Percentiles rank a stretch among this genome's conserved stretches.
Evolutionary conservation across 37 sponge, comb jelly and placozoan species (phyloP).

Genomic region (Petrosia ficiformis): DNA sequence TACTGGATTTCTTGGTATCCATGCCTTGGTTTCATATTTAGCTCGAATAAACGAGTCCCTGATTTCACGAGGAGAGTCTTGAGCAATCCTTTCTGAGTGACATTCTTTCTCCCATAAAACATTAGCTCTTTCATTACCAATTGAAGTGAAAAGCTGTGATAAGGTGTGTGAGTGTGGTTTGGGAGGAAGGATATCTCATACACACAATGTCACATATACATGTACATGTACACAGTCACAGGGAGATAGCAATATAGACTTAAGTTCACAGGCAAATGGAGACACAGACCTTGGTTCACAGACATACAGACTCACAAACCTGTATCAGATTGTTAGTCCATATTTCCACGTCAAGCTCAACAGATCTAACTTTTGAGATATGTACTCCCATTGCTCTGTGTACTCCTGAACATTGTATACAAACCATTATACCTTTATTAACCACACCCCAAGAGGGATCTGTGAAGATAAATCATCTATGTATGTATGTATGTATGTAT

Average conservation of each 20-base stretch:
- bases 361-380: constrained; percentile 87
- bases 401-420: constrained; percentile 84
- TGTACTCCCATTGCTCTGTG: constrained; percentile 80
- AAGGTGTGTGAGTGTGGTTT: no score
- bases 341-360: constrained; percentile 74
- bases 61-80: constrained; percentile 67
- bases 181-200: neutral
- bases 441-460: constrained; percentile 88
- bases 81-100: constrained; percentile 33
- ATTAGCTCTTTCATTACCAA: constrained; percentile 76
- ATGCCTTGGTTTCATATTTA: constrained; percentile 76
- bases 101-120: constrained; percentile 72
- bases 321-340: constrained; percentile 73
- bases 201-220: no score
- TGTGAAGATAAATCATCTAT: constrained; percentile 3
- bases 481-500: constrained; percentile 5
- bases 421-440: constrained; percentile 84
- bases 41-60: constrained; percentile 75
- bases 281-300: no score
- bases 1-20: constrained; percentile 37
- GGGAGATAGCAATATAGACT: neutral
- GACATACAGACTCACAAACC: constrained; percentile 9
- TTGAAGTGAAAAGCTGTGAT: constrained; percentile 51
- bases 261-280: no score
- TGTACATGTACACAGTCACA: constrained; percentile 9